Percentiles rank a stretch among this genome's conserved stretches.
phyloP scores from a whole-genome alignment of 1,140 invertebrate genomes.

The Drosophila dunni region DNA sequence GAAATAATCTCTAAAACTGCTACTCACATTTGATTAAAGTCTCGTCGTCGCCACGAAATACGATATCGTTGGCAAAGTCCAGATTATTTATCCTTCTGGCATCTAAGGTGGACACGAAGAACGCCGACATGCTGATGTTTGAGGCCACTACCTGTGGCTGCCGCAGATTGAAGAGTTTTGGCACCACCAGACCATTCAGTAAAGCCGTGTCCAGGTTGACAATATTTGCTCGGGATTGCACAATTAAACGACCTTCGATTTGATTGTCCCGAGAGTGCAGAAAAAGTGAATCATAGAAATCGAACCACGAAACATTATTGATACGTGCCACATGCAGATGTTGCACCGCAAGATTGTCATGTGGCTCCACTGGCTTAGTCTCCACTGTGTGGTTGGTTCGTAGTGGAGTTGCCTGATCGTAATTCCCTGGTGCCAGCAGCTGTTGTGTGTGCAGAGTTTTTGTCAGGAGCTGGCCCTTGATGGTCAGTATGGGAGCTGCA shows the following conservation, averaged over 20 bases:
- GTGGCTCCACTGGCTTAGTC: background rate
- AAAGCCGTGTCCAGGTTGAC: slow-evolving; percentile 45
- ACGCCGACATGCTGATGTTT: slow-evolving; percentile 67
- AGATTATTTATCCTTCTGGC: slow-evolving; percentile 62
- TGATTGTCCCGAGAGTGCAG: slow-evolving; percentile 60
- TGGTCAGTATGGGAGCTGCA: slow-evolving; percentile 38
- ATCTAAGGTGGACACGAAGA: slow-evolving; percentile 59
- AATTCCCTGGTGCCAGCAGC: slow-evolving; percentile 38
- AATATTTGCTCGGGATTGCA: slow-evolving; percentile 52
- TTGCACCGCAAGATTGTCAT: slow-evolving; percentile 34
- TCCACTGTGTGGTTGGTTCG: background rate
- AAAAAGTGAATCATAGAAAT: slow-evolving; percentile 68
- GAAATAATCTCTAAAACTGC: too few species aligned
- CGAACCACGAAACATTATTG: slow-evolving; percentile 63
- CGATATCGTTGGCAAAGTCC: slow-evolving; percentile 70
- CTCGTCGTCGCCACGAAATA: slow-evolving; percentile 52
- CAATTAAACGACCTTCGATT: slow-evolving; percentile 57
- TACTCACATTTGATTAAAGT: slow-evolving; percentile 61
- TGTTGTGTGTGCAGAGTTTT: slow-evolving; percentile 35
- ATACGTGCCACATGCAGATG: slow-evolving; percentile 61
- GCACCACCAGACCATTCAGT: slow-evolving; percentile 63
- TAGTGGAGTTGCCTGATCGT: background rate
- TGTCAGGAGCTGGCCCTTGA: slow-evolving; percentile 33
- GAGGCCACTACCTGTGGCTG: slow-evolving; percentile 61
- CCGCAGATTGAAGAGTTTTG: slow-evolving; percentile 67